These are phyloP conservation scores for Carassius gibelio DNA, from an alignment of 2,113 vertebrate genomes.

Conservation along the genomic window DNA sequence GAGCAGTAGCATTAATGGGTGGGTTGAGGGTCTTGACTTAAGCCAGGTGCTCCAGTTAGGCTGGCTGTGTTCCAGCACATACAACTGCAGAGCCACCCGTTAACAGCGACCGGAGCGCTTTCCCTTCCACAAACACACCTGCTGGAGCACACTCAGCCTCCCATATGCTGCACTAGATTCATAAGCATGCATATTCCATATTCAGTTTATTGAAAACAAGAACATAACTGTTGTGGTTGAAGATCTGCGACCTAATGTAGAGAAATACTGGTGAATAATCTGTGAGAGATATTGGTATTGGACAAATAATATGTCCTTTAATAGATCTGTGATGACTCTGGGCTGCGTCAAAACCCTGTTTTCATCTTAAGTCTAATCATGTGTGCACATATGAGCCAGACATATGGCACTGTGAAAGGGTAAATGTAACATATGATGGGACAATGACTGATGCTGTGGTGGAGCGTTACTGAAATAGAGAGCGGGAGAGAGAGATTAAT, in stretches of 20 bases:
- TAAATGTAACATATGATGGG: slow-evolving; percentile 31
- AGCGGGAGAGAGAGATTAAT: slow-evolving; percentile 63
- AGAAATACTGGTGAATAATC: background rate
- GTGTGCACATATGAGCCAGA: slow-evolving; percentile 15
- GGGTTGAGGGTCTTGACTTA: slow-evolving; percentile 64
- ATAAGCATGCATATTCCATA: background rate
- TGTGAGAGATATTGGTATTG: no score
- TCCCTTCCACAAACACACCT: slow-evolving; percentile 43
- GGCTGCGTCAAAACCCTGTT: background rate
- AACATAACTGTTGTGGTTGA: background rate
- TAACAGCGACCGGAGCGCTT: slow-evolving; percentile 43
- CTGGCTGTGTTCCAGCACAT: slow-evolving; percentile 66
- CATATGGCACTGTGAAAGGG: slow-evolving; percentile 24
- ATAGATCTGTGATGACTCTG: background rate
- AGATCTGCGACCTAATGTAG: background rate
- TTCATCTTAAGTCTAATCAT: background rate
- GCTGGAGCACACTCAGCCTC: slow-evolving; percentile 43
- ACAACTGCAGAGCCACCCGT: slow-evolving; percentile 37
- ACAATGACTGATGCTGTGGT: slow-evolving; percentile 32
- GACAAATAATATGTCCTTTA: background rate
- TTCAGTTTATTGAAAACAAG: background rate
- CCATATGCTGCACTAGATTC: slow-evolving; percentile 41
- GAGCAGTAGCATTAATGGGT: slow-evolving; percentile 57
- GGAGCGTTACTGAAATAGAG: slow-evolving; percentile 22
- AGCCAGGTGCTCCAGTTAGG: slow-evolving; percentile 71